Percentiles rank a stretch among this genome's conserved stretches.
Conservation (phyloP, 2,888 invertebrate species). For the Xiphydria camelus region DNA sequence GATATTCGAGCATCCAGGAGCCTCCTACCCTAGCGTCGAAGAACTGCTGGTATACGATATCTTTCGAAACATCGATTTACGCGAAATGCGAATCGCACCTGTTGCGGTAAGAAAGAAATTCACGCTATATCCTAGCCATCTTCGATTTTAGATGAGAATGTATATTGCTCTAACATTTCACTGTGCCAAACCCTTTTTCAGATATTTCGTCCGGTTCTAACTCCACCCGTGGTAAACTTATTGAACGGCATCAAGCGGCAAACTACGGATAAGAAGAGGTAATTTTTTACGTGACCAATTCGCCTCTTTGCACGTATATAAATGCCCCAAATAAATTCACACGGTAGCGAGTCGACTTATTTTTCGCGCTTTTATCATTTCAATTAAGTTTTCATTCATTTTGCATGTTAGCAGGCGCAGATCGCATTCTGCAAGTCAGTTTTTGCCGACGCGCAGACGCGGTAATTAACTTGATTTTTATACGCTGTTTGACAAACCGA, state of each 20-base stretch:
- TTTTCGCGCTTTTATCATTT: too few species aligned
- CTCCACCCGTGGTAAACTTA: slow-evolving; percentile 48
- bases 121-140: not conserved
- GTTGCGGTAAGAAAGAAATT: slow-evolving; percentile 65
- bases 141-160: not conserved
- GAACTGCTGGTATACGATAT: slow-evolving; percentile 82
- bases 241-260: slow-evolving; percentile 51
- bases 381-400: slow-evolving; percentile 24
- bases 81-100: slow-evolving; percentile 84
- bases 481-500: not conserved
- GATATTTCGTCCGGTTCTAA: slow-evolving; percentile 54
- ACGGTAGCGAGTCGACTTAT: too few species aligned
- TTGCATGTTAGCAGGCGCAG: slow-evolving; percentile 50
- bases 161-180: too few species aligned
- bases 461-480: slow-evolving; percentile 35
- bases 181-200: too few species aligned
- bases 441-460: slow-evolving; percentile 37
- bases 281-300: slow-evolving; percentile 14
- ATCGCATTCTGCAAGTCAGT: slow-evolving; percentile 41
- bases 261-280: slow-evolving; percentile 45
- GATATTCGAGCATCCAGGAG: slow-evolving; percentile 73
- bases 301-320: too few species aligned
- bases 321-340: too few species aligned
- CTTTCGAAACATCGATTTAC: slow-evolving; percentile 84
- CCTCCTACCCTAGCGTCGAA: slow-evolving; percentile 74